phyloP scores from a whole-genome alignment of 2,797 vertebrate genomes.

The Chelidonichthys spinosus region DNA sequence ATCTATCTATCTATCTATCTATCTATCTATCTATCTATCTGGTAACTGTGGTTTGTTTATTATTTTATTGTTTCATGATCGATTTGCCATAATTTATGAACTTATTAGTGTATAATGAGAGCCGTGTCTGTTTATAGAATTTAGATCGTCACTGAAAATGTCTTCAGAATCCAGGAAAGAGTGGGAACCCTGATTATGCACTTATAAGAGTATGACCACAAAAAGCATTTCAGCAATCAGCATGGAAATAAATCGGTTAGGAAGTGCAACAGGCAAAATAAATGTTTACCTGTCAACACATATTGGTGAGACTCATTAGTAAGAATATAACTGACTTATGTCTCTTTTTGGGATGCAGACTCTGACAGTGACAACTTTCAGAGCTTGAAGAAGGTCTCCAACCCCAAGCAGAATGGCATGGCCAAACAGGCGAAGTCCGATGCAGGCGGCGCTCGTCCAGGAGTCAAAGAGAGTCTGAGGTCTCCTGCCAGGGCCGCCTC shows the following conservation, averaged over 20 bases:
- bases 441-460: background rate
- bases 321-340: background rate
- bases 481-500: slow-evolving; percentile 77
- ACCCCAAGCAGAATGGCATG: slow-evolving; percentile 85
- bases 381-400: slow-evolving; percentile 81
- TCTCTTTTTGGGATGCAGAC: slow-evolving; percentile 78
- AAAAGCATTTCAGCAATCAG: background rate
- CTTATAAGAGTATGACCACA: background rate
- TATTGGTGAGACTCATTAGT: background rate
- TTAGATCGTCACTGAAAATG: background rate
- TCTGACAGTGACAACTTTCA: slow-evolving; percentile 91
- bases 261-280: background rate
- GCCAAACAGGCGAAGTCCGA: slow-evolving; percentile 55
- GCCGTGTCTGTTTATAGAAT: background rate
- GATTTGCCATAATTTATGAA: background rate
- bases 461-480: slow-evolving; percentile 58
- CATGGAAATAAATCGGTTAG: background rate
- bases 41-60: too few relatives aligned
- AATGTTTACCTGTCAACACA: background rate
- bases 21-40: too few relatives aligned
- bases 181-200: background rate
- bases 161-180: background rate
- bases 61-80: too few relatives aligned
- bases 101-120: background rate
- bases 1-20: too few relatives aligned